phyloP scores from a whole-genome alignment of 2,888 invertebrate genomes.

The Melikaiella ostensackeni region DNA sequence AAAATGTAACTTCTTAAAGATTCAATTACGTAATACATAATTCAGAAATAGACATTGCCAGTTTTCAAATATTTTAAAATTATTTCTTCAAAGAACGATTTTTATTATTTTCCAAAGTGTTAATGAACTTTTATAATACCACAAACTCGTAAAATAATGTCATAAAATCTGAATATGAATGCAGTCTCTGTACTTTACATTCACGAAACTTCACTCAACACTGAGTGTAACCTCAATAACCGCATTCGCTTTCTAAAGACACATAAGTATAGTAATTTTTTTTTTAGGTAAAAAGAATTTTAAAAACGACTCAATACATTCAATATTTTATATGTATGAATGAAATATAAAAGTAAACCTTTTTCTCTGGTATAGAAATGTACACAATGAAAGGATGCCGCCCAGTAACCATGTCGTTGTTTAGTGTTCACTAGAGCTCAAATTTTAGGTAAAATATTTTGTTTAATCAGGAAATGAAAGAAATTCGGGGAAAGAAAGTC shows the following conservation, averaged over 20 bases:
- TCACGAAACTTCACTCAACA: neutral
- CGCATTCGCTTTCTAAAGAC: neutral
- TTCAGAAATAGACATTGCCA: too few relatives aligned
- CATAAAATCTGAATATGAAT: neutral
- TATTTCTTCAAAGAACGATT: neutral
- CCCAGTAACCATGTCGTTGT: neutral
- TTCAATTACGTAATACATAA: neutral
- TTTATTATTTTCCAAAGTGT: neutral
- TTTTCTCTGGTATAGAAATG: neutral
- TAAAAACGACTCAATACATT: neutral
- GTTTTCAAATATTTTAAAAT: too few relatives aligned
- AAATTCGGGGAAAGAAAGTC: neutral
- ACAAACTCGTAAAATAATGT: neutral
- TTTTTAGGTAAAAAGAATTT: neutral
- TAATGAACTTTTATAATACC: neutral
- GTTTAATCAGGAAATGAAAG: neutral
- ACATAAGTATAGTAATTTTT: neutral
- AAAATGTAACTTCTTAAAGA: neutral
- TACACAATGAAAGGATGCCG: neutral
- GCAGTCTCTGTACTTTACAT: neutral
- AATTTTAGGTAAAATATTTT: neutral
- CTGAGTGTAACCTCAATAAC: neutral
- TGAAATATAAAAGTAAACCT: neutral
- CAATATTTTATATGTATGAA: neutral
- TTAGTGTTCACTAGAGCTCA: constrained; percentile 7